A percentile compares a stretch with the other conserved stretches of the same genome.
Evolutionary conservation across 2,888 invertebrate species (phyloP).

Genomic region (Rhogogaster chlorosoma): DNA sequence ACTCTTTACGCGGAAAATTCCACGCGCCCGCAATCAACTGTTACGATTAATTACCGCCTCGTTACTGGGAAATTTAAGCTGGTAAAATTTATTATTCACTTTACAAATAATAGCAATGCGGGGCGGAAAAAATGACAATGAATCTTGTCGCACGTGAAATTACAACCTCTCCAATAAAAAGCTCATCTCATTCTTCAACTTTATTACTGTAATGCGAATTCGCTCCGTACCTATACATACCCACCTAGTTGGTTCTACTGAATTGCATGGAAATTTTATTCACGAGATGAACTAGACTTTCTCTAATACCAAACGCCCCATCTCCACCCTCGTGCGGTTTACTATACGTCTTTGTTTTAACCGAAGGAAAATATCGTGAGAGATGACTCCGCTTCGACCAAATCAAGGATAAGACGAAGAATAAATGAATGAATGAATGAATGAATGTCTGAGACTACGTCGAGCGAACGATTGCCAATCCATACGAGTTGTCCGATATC

Average conservation of each 20-base stretch:
- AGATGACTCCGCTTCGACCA: neutral
- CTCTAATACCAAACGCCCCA: conserved; percentile 3
- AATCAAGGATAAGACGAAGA: neutral
- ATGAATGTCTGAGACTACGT: neutral
- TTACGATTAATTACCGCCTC: conserved; percentile 35
- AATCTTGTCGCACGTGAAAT: conserved; percentile 18
- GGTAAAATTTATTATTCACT: conserved; percentile 30
- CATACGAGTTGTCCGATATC: neutral
- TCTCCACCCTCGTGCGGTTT: neutral
- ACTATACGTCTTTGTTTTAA: neutral
- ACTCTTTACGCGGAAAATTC: conserved; percentile 11
- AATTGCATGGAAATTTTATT: conserved; percentile 43
- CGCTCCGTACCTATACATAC: neutral
- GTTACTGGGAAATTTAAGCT: neutral
- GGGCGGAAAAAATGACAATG: neutral
- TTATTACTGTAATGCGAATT: neutral
- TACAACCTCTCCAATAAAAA: neutral
- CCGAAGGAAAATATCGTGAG: conserved; percentile 1
- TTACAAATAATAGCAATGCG: neutral
- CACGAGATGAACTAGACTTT: conserved; percentile 12
- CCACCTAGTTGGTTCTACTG: neutral
- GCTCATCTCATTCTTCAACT: conserved; percentile 5
- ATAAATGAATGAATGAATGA: conserved; percentile 33
- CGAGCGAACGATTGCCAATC: neutral
- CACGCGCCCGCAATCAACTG: conserved; percentile 34